These are phyloP conservation scores for Aphrocallistes beatrix DNA, from an alignment of 37 sponge, comb jelly and placozoan genomes.

Conservation along the genomic window DNA sequence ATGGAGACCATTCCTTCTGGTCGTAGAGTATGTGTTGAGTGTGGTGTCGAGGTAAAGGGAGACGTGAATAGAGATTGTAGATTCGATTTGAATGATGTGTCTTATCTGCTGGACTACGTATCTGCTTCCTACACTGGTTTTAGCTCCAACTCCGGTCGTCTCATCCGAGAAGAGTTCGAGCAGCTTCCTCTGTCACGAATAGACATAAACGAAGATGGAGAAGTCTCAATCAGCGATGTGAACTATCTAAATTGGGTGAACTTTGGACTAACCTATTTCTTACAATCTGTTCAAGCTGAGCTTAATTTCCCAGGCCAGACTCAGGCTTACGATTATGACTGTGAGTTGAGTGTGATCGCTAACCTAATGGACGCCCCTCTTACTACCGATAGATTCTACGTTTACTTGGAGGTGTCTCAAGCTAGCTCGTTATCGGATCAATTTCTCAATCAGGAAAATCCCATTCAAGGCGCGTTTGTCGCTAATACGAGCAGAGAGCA, in stretches of 20 bases:
- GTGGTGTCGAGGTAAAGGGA: background rate
- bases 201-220: background rate
- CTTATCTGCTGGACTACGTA: background rate
- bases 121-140: background rate
- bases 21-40: background rate
- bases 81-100: background rate
- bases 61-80: background rate
- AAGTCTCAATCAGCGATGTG: background rate
- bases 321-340: background rate
- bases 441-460: too few species aligned
- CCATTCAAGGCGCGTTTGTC: background rate
- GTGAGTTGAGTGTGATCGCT: background rate
- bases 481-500: background rate
- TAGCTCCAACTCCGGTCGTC: background rate
- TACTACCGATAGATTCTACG: background rate
- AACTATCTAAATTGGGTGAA: background rate
- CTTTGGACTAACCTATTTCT: background rate
- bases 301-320: background rate
- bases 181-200: background rate
- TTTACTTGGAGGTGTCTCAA: background rate
- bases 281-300: background rate
- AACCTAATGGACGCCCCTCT: background rate
- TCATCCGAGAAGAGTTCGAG: background rate
- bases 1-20: background rate
- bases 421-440: background rate